Percentiles rank a stretch among this genome's conserved stretches.
phyloP scores from a whole-genome alignment of 2,113 vertebrate genomes.

The Xiphophorus hellerii region DNA sequence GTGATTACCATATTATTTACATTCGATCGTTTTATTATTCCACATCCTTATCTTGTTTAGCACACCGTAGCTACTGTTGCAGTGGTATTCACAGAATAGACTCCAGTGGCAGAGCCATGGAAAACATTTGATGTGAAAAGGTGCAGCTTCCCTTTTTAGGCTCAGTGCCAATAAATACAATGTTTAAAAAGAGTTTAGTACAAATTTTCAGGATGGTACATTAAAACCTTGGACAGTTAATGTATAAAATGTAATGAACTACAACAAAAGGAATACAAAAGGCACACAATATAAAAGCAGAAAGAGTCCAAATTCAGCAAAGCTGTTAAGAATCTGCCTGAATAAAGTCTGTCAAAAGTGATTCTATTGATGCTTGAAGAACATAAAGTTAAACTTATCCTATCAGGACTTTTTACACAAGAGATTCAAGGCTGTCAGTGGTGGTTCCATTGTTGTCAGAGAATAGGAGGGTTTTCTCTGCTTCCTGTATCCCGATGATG shows the following conservation, averaged over 20 bases:
- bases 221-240: conserved; percentile 75
- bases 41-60: conserved; percentile 76
- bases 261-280: conserved; percentile 86
- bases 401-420: conserved; percentile 81
- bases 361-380: conserved; percentile 36
- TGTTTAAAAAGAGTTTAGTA: conserved; percentile 74
- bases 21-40: conserved; percentile 81
- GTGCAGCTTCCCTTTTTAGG: conserved; percentile 49
- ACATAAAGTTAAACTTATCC: conserved; percentile 23
- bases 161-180: conserved; percentile 84
- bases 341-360: conserved; percentile 29
- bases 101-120: conserved; percentile 79
- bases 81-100: conserved; percentile 87
- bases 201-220: conserved; percentile 58
- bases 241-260: conserved; percentile 75
- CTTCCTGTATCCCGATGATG: conserved; percentile 90
- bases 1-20: conserved; percentile 88
- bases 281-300: conserved; percentile 88
- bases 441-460: conserved; percentile 87
- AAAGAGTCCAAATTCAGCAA: conserved; percentile 69
- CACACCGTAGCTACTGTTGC: conserved; percentile 72
- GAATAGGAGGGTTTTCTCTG: conserved; percentile 84
- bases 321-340: conserved; percentile 46
- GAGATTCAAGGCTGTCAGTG: conserved; percentile 92
- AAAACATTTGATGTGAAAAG: conserved; percentile 83